Conservation (phyloP, 2,113 vertebrate genomes). For the Nibea albiflora region DNA sequence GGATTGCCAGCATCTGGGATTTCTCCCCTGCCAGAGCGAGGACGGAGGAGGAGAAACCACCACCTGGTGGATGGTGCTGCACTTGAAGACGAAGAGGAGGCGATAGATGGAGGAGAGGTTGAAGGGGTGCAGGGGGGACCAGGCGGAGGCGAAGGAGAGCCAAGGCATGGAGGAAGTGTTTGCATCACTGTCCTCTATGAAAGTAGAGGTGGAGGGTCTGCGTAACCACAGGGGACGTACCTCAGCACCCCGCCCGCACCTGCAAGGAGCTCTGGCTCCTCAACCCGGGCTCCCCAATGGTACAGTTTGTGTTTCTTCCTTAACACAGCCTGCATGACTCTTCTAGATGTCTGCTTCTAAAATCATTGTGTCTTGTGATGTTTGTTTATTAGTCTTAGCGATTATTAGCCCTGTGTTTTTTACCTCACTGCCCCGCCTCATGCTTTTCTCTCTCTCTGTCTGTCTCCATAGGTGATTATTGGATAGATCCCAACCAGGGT, state of each 20-base stretch:
- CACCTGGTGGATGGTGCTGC: constrained; percentile 85
- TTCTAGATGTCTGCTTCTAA: not conserved
- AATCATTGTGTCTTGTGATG: not conserved
- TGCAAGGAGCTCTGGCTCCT: constrained; percentile 97
- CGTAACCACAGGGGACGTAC: constrained; percentile 91
- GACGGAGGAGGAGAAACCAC: constrained; percentile 85
- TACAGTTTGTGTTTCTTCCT: no score
- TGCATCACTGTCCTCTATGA: constrained; percentile 92
- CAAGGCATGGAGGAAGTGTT: constrained; percentile 97
- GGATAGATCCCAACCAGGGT: constrained; percentile 98
- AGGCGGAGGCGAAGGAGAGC: constrained; percentile 77
- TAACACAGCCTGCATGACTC: not conserved
- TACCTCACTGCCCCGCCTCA: not conserved
- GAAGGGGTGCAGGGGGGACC: constrained; percentile 78
- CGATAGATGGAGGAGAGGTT: constrained; percentile 67
- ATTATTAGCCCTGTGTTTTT: not conserved
- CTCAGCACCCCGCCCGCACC: constrained; percentile 93
- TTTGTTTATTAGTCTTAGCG: not conserved
- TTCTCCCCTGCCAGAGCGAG: constrained; percentile 77
- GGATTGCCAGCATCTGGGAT: constrained; percentile 62
- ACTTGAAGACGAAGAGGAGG: constrained; percentile 78
- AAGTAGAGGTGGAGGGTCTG: constrained; percentile 95
- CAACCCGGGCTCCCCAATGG: constrained; percentile 92
- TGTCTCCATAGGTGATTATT: constrained; percentile 91
- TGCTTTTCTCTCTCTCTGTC: not conserved